Evolutionary conservation across 2,888 invertebrate genomes (phyloP).

Genomic region (Epinotia nisella): DNA sequence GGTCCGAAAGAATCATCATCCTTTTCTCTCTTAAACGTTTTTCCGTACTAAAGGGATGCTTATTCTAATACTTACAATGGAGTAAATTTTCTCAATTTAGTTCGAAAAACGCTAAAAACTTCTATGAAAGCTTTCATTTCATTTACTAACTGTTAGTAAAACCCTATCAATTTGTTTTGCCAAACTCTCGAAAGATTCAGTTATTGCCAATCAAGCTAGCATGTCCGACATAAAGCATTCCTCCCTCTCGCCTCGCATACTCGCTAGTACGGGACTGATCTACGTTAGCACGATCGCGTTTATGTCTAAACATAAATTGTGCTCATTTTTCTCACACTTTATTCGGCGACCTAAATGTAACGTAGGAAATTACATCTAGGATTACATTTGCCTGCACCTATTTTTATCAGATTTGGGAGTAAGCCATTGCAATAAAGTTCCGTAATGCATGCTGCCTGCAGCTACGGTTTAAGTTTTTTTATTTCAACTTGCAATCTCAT

Average conservation of each 20-base stretch:
- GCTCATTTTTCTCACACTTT: slow-evolving; percentile 23
- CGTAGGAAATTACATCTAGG: slow-evolving; percentile 35
- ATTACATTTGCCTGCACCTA: slow-evolving; percentile 42
- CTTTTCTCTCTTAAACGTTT: slow-evolving; percentile 58
- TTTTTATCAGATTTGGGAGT: slow-evolving; percentile 43
- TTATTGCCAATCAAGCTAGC: too few relatives aligned
- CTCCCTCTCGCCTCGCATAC: too few relatives aligned
- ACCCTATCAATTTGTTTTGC: too few relatives aligned
- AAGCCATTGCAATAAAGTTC: slow-evolving; percentile 37
- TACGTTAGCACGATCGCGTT: too few relatives aligned
- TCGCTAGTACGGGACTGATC: too few relatives aligned
- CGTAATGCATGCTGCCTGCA: slow-evolving; percentile 30
- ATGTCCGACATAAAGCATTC: too few relatives aligned
- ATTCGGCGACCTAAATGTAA: slow-evolving; percentile 36
- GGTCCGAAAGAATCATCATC: slow-evolving; percentile 66
- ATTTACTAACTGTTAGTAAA: too few relatives aligned
- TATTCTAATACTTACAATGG: slow-evolving; percentile 9
- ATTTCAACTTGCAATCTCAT: slow-evolving; percentile 3
- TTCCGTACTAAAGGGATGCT: slow-evolving; percentile 24
- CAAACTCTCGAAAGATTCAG: too few relatives aligned
- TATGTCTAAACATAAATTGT: too few relatives aligned
- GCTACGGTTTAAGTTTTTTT: slow-evolving; percentile 13
- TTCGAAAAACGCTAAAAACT: background rate
- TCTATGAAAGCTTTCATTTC: slow-evolving; percentile 2
- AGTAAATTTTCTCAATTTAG: slow-evolving; percentile 12